These are phyloP conservation scores for Bibio marci DNA, from an alignment of 2,888 invertebrate species.

Conservation along the genomic window DNA sequence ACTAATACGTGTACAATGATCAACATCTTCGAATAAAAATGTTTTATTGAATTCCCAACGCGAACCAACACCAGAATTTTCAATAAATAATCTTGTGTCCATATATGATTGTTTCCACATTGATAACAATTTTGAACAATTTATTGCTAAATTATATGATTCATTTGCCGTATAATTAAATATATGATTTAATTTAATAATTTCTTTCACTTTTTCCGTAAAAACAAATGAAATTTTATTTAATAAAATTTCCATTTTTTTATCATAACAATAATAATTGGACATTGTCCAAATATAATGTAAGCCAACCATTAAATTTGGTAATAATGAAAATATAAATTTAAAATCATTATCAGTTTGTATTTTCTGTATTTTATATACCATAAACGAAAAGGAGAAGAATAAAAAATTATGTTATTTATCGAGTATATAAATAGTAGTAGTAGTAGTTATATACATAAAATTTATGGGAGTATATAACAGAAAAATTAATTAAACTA, in stretches of 20 bases:
- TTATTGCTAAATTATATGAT: conserved; percentile 23
- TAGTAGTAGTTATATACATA: too few relatives aligned
- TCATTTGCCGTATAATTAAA: conserved; percentile 42
- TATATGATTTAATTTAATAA: conserved; percentile 50
- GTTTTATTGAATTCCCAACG: conserved; percentile 87
- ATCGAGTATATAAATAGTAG: too few relatives aligned
- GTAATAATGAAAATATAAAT: conserved; percentile 53
- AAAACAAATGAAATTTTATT: conserved; percentile 70
- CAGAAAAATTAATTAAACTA: too few relatives aligned
- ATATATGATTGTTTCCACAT: conserved; percentile 46
- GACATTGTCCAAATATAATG: conserved; percentile 88
- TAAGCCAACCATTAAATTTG: conserved; percentile 65
- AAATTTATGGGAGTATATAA: too few relatives aligned
- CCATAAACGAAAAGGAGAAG: neutral
- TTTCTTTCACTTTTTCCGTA: conserved; percentile 53
- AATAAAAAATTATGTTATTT: neutral
- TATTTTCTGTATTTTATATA: conserved; percentile 37
- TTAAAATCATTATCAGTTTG: conserved; percentile 51
- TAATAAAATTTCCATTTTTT: conserved; percentile 70
- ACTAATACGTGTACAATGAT: conserved; percentile 69
- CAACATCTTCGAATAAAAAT: conserved; percentile 63
- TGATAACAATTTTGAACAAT: conserved; percentile 24
- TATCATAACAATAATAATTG: conserved; percentile 65
- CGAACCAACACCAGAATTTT: conserved; percentile 65
- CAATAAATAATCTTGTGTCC: conserved; percentile 65